Percentiles rank a stretch among this genome's conserved stretches.
phyloP scores from a whole-genome alignment of 1,140 invertebrate genomes.

The Diabrotica virgifera region DNA sequence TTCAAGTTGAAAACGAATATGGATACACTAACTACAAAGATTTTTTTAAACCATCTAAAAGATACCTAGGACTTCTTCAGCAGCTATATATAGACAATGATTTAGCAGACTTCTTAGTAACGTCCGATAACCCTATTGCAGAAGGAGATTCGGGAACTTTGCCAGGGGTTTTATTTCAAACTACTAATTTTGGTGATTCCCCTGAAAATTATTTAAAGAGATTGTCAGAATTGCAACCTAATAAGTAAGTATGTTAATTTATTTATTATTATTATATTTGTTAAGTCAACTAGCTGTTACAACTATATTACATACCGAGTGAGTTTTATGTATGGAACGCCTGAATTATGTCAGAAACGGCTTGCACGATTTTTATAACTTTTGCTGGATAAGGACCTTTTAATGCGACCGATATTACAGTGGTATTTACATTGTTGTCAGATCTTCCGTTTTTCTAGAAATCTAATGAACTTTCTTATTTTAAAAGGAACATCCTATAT shows the following conservation, averaged over 20 bases:
- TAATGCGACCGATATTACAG: no score
- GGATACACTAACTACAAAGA: slow-evolving; percentile 39
- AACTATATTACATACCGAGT: no score
- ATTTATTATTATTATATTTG: no score
- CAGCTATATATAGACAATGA: slow-evolving; percentile 45
- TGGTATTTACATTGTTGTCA: no score
- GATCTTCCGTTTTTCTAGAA: no score
- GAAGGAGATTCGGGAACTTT: slow-evolving; percentile 48
- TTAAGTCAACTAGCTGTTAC: no score
- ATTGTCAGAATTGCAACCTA: slow-evolving; percentile 10
- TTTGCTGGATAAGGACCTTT: no score
- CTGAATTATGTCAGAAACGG: no score
- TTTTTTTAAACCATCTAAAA: slow-evolving; percentile 1
- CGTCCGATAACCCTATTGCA: slow-evolving; percentile 49
- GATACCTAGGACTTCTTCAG: slow-evolving; percentile 51
- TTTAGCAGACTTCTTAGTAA: slow-evolving; percentile 53
- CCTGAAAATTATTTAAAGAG: slow-evolving; percentile 2
- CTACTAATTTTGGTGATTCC: neutral
- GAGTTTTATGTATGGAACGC: no score
- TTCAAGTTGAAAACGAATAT: slow-evolving; percentile 60
- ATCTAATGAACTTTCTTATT: no score
- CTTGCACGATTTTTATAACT: no score
- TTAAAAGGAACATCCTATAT: no score
- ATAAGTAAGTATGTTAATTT: neutral
- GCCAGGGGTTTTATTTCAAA: slow-evolving; percentile 21